phyloP scores from a whole-genome alignment of 2,888 invertebrate genomes.

The Lissocephala sabroskyi region DNA sequence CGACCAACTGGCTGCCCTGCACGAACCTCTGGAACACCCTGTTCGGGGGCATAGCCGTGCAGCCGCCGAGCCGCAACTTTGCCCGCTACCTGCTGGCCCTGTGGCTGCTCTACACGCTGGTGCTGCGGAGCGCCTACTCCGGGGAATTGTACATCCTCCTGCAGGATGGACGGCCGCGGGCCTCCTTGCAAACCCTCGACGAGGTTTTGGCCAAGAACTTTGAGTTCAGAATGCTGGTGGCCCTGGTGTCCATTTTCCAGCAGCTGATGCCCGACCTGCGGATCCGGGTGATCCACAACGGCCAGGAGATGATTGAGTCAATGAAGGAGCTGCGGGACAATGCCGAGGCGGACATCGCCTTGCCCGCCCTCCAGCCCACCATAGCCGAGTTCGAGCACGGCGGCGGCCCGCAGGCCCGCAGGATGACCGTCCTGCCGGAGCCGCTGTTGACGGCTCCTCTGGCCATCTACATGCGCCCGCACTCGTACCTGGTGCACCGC shows the following conservation, averaged over 20 bases:
- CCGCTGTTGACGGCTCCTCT: constrained; percentile 48
- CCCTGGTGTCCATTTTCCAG: constrained; percentile 27
- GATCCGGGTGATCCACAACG: background rate
- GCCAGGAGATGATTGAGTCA: background rate
- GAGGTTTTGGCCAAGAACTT: constrained; percentile 48
- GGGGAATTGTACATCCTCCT: constrained; percentile 60
- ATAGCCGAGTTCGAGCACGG: constrained; percentile 38
- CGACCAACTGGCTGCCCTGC: constrained; percentile 45
- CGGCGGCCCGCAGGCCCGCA: constrained; percentile 21
- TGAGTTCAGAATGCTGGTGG: constrained; percentile 37
- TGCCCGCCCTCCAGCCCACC: constrained; percentile 27
- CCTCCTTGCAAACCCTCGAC: constrained; percentile 31
- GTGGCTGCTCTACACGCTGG: constrained; percentile 59
- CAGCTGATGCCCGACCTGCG: constrained; percentile 9
- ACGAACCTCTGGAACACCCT: constrained; percentile 48
- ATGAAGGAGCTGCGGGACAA: constrained; percentile 27
- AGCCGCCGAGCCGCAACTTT: constrained; percentile 56
- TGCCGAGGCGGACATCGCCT: constrained; percentile 22
- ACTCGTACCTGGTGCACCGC: constrained; percentile 48
- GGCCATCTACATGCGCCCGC: constrained; percentile 58
- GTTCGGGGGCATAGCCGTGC: constrained; percentile 40
- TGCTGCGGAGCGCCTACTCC: constrained; percentile 60
- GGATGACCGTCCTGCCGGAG: constrained; percentile 32
- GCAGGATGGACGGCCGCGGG: constrained; percentile 53
- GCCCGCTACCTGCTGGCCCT: constrained; percentile 61